These are phyloP conservation scores for Coregonus suidteri DNA, from an alignment of 2,797 vertebrate species.

Conservation along the genomic window DNA sequence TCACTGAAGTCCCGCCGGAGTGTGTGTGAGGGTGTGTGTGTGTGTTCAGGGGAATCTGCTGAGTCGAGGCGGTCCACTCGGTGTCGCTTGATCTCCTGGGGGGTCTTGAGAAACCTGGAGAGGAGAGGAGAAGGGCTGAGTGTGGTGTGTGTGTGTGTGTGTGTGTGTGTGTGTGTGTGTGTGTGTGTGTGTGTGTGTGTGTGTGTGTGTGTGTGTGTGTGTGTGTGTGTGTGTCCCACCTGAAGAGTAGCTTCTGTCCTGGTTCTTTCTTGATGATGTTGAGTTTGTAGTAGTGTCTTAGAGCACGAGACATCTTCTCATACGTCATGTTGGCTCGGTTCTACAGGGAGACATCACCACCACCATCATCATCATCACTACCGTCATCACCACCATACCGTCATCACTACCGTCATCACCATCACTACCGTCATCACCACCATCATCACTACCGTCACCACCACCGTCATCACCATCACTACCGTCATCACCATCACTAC, in stretches of 20 bases:
- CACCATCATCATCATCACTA: neutral
- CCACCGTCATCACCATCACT: too few relatives aligned
- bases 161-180: neutral
- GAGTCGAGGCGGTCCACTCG: slow-evolving; percentile 65
- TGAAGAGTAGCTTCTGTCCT: slow-evolving; percentile 89
- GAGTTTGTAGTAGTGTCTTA: slow-evolving; percentile 94
- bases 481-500: too few relatives aligned
- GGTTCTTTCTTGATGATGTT: slow-evolving; percentile 93
- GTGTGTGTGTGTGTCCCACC: slow-evolving; percentile 67
- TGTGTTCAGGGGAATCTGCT: slow-evolving; percentile 64
- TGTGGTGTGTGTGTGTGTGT: neutral
- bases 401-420: neutral
- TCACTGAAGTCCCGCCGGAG: slow-evolving; percentile 63
- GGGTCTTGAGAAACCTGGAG: slow-evolving; percentile 86
- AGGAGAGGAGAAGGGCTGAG: neutral
- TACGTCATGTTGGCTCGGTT: slow-evolving; percentile 93
- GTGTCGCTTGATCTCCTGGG: slow-evolving; percentile 72
- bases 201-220: neutral
- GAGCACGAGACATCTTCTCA: slow-evolving; percentile 92
- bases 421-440: too few relatives aligned
- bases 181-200: neutral
- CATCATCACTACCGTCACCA: too few relatives aligned
- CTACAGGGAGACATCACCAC: slow-evolving; percentile 60
- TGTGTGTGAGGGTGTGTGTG: slow-evolving; percentile 34
- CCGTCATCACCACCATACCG: too few relatives aligned